Base-by-base conservation (phyloP, 2,797 vertebrate genomes). In the Tinamus major region DNA sequence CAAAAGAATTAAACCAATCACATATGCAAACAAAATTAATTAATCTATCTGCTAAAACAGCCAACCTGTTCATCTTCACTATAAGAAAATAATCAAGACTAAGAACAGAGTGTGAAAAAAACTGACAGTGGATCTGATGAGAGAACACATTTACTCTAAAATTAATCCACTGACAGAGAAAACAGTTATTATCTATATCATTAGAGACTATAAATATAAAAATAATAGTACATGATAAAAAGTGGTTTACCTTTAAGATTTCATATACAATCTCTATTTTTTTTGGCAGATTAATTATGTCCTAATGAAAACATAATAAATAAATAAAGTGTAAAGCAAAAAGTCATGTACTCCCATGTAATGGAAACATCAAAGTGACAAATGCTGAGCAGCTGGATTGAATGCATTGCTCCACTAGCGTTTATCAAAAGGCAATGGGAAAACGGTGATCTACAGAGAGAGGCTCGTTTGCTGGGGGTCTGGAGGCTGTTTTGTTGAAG, bases 321-420 rank as follows among this genome's bases (percentile, higher is more conserved):
- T 92, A 87, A 94, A 94, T 95, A 88, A 92, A 88, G 88, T 64
- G 19, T 68, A 53, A 92, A 95, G 35, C 85, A 65, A 70, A 79
- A 95, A 95, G 33, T 35, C 7, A 1, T 81, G 85, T 64, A 61
- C 74, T 84, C 77, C 53, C 56, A 62, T 84, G 64, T 58, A 92
- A 88, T 62, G 41, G 76, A 80, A 95, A 68, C 41, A 81, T 84
- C 75, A 91, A 56, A 88, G 72, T 74, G 79, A 79, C 77, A 91
- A 88, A 77, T 68, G 19, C 19, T 6, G 17, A 23, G 56, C 77
- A 93, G 79, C 79, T 94, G 77, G 35, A 75, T 12, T 27, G 64
- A 77, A 71, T 55, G 58, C 39, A 37, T 61, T 64, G 48, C 48
- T 84, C 39, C 91, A 86, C 56, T 87, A 77, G 41, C 67, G 46